Percentiles rank a stretch among this genome's conserved stretches.
These are phyloP conservation scores for Mallotus villosus DNA, from an alignment of 2,797 vertebrate species.

Conservation along the genomic window DNA sequence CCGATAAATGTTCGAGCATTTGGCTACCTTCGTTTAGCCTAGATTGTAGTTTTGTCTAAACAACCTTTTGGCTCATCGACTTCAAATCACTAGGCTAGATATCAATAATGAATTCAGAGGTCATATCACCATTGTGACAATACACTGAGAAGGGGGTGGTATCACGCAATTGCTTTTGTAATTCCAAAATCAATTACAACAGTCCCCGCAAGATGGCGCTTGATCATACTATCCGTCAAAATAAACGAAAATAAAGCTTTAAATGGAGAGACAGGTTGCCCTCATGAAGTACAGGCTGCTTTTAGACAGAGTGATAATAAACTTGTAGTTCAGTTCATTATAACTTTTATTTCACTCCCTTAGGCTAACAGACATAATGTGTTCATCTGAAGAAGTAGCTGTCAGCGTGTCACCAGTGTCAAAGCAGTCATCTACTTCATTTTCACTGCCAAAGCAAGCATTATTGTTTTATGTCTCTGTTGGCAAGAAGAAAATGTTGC, in stretches of 20 bases:
- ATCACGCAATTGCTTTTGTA: not conserved
- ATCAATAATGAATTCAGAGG: not conserved
- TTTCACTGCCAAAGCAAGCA: slow-evolving; percentile 27
- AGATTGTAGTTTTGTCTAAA: not conserved
- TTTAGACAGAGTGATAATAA: not conserved
- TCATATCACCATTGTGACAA: not conserved
- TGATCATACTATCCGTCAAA: not conserved
- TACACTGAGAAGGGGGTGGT: not conserved
- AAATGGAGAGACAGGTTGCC: not conserved
- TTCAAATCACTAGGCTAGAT: not conserved
- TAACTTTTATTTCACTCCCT: not conserved
- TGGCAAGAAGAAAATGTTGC: too few species aligned
- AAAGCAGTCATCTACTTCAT: slow-evolving; percentile 16
- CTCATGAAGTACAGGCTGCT: not conserved
- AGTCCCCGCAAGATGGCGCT: slow-evolving; percentile 45
- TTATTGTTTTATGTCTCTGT: slow-evolving; percentile 41
- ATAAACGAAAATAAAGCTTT: not conserved
- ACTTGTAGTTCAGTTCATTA: not conserved
- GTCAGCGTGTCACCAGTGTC: slow-evolving; percentile 36
- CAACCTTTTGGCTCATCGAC: not conserved
- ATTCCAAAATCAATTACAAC: not conserved
- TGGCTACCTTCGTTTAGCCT: not conserved
- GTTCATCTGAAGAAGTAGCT: slow-evolving; percentile 45
- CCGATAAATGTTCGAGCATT: not conserved
- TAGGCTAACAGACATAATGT: slow-evolving; percentile 10